A percentile compares a stretch with the other conserved stretches of the same genome.
These are phyloP conservation scores for Miltochrista miniata DNA, from an alignment of 2,888 invertebrate genomes.

Conservation along the genomic window DNA sequence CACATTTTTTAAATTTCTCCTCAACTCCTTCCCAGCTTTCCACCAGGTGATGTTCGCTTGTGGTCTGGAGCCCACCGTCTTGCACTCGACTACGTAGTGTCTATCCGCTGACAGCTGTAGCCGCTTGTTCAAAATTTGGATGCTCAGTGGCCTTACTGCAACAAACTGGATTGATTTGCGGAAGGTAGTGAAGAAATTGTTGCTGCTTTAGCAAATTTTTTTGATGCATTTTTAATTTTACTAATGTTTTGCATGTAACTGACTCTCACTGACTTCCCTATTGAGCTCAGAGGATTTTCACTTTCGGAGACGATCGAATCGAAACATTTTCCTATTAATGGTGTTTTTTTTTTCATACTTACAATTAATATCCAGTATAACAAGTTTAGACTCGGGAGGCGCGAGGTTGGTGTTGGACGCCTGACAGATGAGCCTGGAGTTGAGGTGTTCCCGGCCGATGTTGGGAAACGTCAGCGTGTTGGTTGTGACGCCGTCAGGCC, in stretches of 20 bases:
- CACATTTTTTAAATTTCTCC: conserved; percentile 89
- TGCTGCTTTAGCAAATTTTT: background rate
- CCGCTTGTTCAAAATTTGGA: conserved; percentile 91
- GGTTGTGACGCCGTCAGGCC: conserved; percentile 86
- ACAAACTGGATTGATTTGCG: conserved; percentile 49
- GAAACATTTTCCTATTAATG: too few relatives aligned
- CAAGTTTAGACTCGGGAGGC: conserved; percentile 88
- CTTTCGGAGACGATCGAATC: too few relatives aligned
- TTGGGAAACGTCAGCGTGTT: conserved; percentile 91
- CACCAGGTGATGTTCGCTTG: conserved; percentile 94
- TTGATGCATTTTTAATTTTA: too few relatives aligned
- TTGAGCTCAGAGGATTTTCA: too few relatives aligned
- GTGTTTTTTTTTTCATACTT: conserved; percentile 80
- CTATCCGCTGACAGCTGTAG: conserved; percentile 91
- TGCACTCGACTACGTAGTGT: conserved; percentile 92
- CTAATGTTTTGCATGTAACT: too few relatives aligned
- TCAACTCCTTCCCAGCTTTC: conserved; percentile 90
- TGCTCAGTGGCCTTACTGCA: conserved; percentile 92
- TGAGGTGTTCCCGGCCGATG: conserved; percentile 92
- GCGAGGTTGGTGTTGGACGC: conserved; percentile 94
- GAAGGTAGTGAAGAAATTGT: background rate
- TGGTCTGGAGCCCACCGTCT: conserved; percentile 92
- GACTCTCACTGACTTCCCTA: too few relatives aligned
- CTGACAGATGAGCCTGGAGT: conserved; percentile 92
- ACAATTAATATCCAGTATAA: conserved; percentile 93